These are phyloP conservation scores for Leucophenga maculata DNA, from an alignment of 2,888 invertebrate species.

Conservation along the genomic window DNA sequence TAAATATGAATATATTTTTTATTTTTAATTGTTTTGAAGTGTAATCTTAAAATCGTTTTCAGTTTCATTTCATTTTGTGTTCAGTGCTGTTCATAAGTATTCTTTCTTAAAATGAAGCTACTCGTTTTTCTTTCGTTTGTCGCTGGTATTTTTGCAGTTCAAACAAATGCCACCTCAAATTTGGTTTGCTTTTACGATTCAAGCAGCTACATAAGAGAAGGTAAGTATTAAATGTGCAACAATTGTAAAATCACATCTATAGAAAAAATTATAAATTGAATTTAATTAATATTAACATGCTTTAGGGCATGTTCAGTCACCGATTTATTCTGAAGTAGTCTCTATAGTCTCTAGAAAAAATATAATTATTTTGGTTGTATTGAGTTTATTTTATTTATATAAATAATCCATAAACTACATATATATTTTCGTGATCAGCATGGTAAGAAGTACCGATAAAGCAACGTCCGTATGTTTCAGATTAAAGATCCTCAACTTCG, in stretches of 20 bases:
- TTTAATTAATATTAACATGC: too few species aligned
- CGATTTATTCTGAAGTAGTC: too few species aligned
- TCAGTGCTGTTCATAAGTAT: conserved; percentile 17
- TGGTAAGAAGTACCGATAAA: too few species aligned
- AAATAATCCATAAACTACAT: too few species aligned
- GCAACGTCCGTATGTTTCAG: too few species aligned
- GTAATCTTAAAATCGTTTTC: background rate
- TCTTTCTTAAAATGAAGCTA: conserved; percentile 43
- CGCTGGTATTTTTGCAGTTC: conserved; percentile 46
- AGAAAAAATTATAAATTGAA: background rate
- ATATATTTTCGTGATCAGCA: too few species aligned
- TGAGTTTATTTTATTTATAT: too few species aligned
- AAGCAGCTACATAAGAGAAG: conserved; percentile 66
- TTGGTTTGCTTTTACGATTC: conserved; percentile 70
- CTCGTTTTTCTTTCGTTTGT: conserved; percentile 51
- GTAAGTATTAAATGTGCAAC: conserved; percentile 45
- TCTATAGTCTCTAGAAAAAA: too few species aligned
- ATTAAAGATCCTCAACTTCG: too few species aligned
- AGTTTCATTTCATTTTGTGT: conserved; percentile 20
- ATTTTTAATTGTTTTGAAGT: conserved; percentile 31
- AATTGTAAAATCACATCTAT: background rate
- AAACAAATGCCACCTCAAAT: conserved; percentile 53
- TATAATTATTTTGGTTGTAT: too few species aligned
- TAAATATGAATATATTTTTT: conserved; percentile 40
- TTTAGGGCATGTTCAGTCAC: too few species aligned